Percentiles rank a stretch among this genome's conserved stretches.
These are phyloP conservation scores for Clupea harengus DNA, from an alignment of 2,113 vertebrate species.

Conservation along the genomic window DNA sequence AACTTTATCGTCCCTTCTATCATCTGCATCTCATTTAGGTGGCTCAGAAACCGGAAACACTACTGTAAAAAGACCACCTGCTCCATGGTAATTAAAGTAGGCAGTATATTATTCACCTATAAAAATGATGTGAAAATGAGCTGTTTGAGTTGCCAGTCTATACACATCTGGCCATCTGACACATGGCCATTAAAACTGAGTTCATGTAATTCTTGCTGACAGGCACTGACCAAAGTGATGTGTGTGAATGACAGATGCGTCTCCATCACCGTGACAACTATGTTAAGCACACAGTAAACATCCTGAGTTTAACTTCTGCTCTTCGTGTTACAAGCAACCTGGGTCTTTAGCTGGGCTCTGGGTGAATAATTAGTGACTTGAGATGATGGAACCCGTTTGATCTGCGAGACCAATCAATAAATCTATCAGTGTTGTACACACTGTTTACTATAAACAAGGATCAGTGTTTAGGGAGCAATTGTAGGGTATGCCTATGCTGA, in stretches of 20 bases:
- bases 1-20: not conserved
- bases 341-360: not conserved
- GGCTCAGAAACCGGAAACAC: not conserved
- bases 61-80: conserved; percentile 7
- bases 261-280: not conserved
- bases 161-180: conserved; percentile 1
- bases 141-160: not conserved
- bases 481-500: not conserved
- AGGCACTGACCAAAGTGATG: not conserved
- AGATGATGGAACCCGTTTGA: not conserved
- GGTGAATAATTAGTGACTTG: not conserved
- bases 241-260: not conserved
- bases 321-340: not conserved
- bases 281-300: not conserved
- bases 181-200: not conserved
- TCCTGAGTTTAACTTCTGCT: not conserved
- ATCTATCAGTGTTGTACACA: not conserved
- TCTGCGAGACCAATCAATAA: not conserved
- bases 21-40: conserved; percentile 1
- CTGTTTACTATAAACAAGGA: not conserved
- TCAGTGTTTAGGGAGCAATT: not conserved
- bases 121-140: not conserved
- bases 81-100: not conserved
- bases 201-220: not conserved
- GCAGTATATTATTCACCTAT: not conserved